Conservation (phyloP, 2,113 vertebrate genomes). For the Proterorhinus semilunaris region DNA sequence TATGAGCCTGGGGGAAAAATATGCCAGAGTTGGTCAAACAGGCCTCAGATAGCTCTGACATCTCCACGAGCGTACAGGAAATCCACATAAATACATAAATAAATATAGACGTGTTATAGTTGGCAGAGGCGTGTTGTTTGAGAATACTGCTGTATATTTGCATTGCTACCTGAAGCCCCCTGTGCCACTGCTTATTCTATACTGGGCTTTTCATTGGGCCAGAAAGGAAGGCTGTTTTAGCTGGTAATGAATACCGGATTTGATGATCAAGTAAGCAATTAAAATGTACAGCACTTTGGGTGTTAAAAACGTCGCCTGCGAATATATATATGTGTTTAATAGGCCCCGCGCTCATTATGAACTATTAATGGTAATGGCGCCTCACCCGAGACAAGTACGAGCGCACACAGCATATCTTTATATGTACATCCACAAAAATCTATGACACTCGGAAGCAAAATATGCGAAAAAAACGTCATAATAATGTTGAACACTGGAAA, state of each 20-base stretch:
- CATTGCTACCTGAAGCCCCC: constrained; percentile 68
- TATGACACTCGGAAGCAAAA: no score
- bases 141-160: constrained; percentile 78
- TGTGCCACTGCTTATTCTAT: constrained; percentile 62
- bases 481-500: no score
- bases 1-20: constrained; percentile 65
- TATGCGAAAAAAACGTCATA: no score
- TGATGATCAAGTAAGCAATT: constrained; percentile 61
- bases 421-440: background rate
- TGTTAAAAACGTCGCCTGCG: constrained; percentile 45
- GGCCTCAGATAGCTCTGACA: constrained; percentile 65
- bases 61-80: constrained; percentile 75
- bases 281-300: constrained; percentile 52
- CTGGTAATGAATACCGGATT: constrained; percentile 60
- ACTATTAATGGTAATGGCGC: constrained; percentile 44
- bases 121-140: constrained; percentile 73
- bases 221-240: constrained; percentile 27
- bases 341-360: constrained; percentile 44
- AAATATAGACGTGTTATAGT: constrained; percentile 75
- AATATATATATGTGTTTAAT: constrained; percentile 50
- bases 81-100: constrained; percentile 78
- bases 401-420: constrained; percentile 18
- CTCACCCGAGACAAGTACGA: constrained; percentile 14
- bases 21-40: constrained; percentile 51
- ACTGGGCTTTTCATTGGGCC: constrained; percentile 61